Base-by-base conservation (phyloP, 2,888 invertebrate genomes). In the Drosophila tanythrix region DNA sequence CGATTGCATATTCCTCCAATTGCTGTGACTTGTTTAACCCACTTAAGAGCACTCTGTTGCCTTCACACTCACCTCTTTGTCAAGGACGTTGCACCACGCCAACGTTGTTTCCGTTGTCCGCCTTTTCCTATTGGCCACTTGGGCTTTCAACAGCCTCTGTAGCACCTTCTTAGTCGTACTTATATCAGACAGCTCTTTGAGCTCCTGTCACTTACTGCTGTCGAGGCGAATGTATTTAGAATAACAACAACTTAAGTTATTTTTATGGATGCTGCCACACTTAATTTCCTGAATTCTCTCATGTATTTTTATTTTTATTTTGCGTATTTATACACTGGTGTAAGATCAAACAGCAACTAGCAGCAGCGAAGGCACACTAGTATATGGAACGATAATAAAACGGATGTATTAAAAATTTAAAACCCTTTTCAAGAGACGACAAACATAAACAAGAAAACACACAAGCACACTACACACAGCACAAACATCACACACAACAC, bases 341-440 rank as follows among this genome's bases (percentile, higher is more conserved):
- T 38, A 77, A 88, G 89, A 89, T 89, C 80, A 88, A 85, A 89
- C 82, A 85, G 88, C 82, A 84, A 74, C 77, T 81, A 68, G 62
- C 40, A 59, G 60, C 33, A 64, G 60, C 50, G 50, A 66, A 70
- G 76, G 61, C 62, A 66, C 79, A 76, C 88, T 79, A 27, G 50
- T 35, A 74, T 70, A 84, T 72, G 76, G 73, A 84, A 69, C 79
- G 74, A 80, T 89, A 85, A 87, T 82, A 84, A 87, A 85, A 85
- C 88, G 89, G 79, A 89, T 89, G 74, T 84, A 84, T 87, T 87
- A 84, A 87, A 83, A 79, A 65, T 71, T 70, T 78, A 51, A 74
- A 88, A 88, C 83, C 83, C 81, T 83, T 84, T 74, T 75, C 67
- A 48, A 66, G 60, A 68, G 51, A 61, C 72, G 68, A 73, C 84